phyloP scores from a whole-genome alignment of 2,888 invertebrate genomes.

The Bugula neritina region DNA sequence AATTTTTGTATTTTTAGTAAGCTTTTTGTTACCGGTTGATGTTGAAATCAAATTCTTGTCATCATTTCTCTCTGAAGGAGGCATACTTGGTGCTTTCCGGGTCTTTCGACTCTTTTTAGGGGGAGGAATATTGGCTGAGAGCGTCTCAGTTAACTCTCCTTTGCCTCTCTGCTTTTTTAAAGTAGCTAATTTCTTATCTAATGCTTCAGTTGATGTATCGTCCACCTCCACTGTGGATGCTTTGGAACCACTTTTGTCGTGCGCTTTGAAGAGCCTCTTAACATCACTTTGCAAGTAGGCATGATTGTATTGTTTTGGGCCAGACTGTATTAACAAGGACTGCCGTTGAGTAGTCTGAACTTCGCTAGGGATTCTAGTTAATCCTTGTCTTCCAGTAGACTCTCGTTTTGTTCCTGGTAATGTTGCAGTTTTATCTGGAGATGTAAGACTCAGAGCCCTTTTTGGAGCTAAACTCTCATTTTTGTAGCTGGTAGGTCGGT shows the following conservation, averaged over 20 bases:
- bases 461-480: background rate
- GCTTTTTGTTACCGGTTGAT: background rate
- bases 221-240: background rate
- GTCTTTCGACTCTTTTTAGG: background rate
- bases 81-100: background rate
- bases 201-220: background rate
- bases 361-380: background rate
- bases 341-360: background rate
- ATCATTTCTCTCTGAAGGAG: background rate
- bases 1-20: background rate
- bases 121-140: background rate
- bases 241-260: background rate
- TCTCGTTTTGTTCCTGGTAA: background rate
- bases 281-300: slow-evolving; percentile 3
- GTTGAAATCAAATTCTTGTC: background rate
- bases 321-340: background rate
- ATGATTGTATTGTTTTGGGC: slow-evolving; percentile 9
- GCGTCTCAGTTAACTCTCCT: background rate
- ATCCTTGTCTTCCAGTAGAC: background rate
- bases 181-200: slow-evolving; percentile 1
- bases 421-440: too few relatives aligned
- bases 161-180: slow-evolving; percentile 1
- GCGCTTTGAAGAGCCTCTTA: slow-evolving; percentile 10
- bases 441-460: background rate
- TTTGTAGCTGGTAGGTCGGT: background rate